A percentile compares a stretch with the other conserved stretches of the same genome.
phyloP scores from a whole-genome alignment of 2,888 invertebrate species.

The Rotaria socialis region DNA sequence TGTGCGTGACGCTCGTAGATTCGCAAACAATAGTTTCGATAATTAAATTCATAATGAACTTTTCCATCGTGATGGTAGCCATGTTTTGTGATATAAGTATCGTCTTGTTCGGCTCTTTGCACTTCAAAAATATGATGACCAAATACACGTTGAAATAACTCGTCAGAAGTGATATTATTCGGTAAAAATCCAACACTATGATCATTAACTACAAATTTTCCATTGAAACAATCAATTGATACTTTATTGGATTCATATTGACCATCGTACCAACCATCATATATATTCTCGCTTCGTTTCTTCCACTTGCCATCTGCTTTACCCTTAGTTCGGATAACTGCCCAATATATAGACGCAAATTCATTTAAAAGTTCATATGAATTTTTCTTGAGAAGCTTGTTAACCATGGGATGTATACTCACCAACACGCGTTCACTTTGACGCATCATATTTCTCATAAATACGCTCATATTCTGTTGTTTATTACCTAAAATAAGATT shows the following conservation, averaged over 20 bases:
- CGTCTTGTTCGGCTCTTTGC: neutral
- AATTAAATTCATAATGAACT: constrained; percentile 7
- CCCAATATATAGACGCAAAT: neutral
- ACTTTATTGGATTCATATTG: constrained; percentile 15
- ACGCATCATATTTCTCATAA: constrained; percentile 21
- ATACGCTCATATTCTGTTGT: neutral
- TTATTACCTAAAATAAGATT: neutral
- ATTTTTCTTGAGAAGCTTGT: neutral
- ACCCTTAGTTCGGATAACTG: neutral
- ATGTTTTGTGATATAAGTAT: constrained; percentile 29
- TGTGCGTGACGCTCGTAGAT: neutral
- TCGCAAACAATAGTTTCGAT: neutral
- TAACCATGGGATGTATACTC: neutral
- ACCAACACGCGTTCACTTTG: neutral
- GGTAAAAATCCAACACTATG: neutral
- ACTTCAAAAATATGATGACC: constrained; percentile 19
- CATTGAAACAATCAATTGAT: neutral
- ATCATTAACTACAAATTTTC: neutral
- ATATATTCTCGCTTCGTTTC: neutral
- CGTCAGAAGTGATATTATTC: neutral
- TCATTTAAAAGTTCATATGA: constrained; percentile 23
- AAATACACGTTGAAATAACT: constrained; percentile 19
- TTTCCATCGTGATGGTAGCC: constrained; percentile 4
- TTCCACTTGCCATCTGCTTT: neutral
- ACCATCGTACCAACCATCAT: constrained; percentile 34